phyloP scores from a whole-genome alignment of 2,888 invertebrate genomes.

The Ommatoiulus sabulosus region DNA sequence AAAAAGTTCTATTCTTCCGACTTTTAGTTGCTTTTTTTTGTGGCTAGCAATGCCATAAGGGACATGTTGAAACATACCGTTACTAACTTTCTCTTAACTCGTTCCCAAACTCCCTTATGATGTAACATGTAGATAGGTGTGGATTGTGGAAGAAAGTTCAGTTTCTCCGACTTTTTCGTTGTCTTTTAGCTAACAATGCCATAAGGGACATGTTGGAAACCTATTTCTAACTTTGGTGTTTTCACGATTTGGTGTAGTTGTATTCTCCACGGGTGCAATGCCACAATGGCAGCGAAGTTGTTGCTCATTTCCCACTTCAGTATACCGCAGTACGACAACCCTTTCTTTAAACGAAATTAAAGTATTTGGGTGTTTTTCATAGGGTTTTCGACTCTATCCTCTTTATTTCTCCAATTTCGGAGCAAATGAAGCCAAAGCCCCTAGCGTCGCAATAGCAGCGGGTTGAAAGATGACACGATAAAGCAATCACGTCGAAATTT shows the following conservation, averaged over 20 bases:
- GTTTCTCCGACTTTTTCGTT: no score
- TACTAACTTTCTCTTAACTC: no score
- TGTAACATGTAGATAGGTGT: no score
- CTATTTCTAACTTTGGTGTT: not conserved
- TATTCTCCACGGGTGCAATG: not conserved
- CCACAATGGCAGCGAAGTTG: not conserved
- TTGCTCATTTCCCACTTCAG: not conserved
- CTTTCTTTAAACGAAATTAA: conserved; percentile 7
- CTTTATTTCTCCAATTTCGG: conserved; percentile 24
- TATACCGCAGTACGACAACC: not conserved
- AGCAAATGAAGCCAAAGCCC: conserved; percentile 19
- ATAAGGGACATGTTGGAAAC: no score
- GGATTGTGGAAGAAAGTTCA: no score
- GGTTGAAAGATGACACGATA: conserved; percentile 48
- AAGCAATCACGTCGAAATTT: conserved; percentile 51
- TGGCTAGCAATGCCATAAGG: no score
- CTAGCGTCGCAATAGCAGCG: not conserved
- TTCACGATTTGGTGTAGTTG: not conserved
- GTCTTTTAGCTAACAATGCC: no score
- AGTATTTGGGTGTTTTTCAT: not conserved
- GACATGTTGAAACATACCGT: no score
- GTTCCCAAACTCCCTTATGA: no score
- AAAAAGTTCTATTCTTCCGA: no score
- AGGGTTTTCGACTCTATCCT: not conserved
- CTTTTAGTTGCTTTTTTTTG: no score